phyloP scores from a whole-genome alignment of 2,113 vertebrate species.

The Callipepla californica region DNA sequence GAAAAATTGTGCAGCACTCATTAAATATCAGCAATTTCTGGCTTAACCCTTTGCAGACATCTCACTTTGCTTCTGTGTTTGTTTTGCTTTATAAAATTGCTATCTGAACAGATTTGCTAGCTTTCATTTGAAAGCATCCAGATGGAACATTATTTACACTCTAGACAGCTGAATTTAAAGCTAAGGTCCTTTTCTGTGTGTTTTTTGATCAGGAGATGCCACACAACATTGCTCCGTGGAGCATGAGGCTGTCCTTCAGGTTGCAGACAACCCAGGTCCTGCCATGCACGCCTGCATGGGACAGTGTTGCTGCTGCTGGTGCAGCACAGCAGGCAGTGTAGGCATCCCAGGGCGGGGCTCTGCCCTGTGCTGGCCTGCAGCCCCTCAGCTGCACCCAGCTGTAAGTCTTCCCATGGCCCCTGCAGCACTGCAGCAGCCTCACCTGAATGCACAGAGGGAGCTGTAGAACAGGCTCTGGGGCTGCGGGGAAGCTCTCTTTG shows the following conservation, averaged over 20 bases:
- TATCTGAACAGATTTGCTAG: neutral
- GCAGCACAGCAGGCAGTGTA: neutral
- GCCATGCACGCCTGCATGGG: fast-evolving
- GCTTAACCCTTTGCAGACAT: neutral
- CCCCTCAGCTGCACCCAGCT: neutral
- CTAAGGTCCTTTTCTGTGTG: neutral
- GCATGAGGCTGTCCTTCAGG: neutral
- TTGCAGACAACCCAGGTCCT: neutral
- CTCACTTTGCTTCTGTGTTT: neutral
- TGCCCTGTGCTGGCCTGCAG: neutral
- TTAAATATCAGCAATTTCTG: neutral
- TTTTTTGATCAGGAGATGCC: neutral
- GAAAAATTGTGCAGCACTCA: neutral
- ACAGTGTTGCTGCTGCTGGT: neutral
- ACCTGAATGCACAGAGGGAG: neutral
- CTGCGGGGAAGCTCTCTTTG: conserved; percentile 13
- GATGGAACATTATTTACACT: neutral
- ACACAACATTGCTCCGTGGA: neutral
- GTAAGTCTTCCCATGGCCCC: neutral
- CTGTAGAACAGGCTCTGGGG: neutral
- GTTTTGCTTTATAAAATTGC: neutral
- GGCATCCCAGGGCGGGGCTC: neutral
- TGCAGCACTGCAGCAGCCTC: neutral
- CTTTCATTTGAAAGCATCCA: neutral
- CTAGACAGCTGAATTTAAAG: neutral